Percentiles rank a stretch among this genome's conserved stretches.
phyloP scores from a whole-genome alignment of 2,113 vertebrate genomes.

The Bambusicola thoracicus region DNA sequence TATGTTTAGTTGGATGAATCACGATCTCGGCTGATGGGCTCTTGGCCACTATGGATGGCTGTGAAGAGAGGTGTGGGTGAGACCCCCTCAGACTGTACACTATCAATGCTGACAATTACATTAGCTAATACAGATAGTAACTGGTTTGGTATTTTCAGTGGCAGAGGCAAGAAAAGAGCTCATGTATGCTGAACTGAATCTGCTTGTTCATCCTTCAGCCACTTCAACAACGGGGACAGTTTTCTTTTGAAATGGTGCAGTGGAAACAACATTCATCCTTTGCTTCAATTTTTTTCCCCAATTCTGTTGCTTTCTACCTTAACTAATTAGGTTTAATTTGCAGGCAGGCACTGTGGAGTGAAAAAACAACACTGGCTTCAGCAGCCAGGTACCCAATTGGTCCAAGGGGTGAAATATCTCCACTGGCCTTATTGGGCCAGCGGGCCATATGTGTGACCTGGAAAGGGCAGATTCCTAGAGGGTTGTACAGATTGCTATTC shows the following conservation, averaged over 20 bases:
- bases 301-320: not conserved
- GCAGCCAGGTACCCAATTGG: not conserved
- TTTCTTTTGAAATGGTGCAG: not conserved
- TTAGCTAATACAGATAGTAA: not conserved
- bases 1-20: not conserved
- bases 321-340: not conserved
- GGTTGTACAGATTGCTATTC: not conserved
- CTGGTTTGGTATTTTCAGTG: not conserved
- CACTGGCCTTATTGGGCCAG: not conserved
- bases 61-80: not conserved
- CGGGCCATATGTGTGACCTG: not conserved
- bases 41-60: not conserved
- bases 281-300: not conserved
- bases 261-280: not conserved
- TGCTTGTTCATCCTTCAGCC: not conserved
- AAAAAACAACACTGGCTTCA: not conserved
- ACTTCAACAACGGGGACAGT: not conserved
- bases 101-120: not conserved
- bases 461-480: slow-evolving; percentile 7
- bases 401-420: not conserved
- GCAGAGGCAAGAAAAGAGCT: not conserved
- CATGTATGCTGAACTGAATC: not conserved
- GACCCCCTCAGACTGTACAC: not conserved
- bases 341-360: not conserved
- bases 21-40: not conserved